phyloP scores from a whole-genome alignment of 2,888 invertebrate species.

The Rugalucina vietnamica region DNA sequence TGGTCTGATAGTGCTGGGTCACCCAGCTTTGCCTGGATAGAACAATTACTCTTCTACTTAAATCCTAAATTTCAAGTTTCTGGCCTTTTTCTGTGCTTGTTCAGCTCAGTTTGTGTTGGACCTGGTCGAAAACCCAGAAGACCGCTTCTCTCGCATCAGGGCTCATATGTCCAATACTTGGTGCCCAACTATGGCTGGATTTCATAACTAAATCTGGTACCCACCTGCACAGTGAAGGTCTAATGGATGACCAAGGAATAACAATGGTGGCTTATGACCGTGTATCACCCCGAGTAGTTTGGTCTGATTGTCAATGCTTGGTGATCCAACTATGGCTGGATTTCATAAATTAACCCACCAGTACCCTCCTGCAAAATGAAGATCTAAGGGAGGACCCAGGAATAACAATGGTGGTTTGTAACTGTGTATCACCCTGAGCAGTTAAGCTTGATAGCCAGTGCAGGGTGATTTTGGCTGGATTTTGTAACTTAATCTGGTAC shows the following conservation, averaged over 20 bases:
- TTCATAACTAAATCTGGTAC: too few species aligned
- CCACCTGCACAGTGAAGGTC: constrained; percentile 83
- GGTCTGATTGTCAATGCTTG: constrained; percentile 86
- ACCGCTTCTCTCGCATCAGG: too few species aligned
- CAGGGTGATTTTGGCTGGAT: too few species aligned
- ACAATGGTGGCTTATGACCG: constrained; percentile 80
- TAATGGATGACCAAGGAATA: constrained; percentile 83
- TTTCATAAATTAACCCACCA: too few species aligned
- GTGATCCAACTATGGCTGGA: too few species aligned
- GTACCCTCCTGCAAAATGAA: constrained; percentile 82
- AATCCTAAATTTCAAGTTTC: constrained; percentile 83
- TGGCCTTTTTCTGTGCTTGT: constrained; percentile 79
- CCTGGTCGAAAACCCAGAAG: too few species aligned
- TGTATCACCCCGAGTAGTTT: constrained; percentile 80
- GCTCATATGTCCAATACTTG: too few species aligned
- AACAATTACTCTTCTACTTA: constrained; percentile 82
- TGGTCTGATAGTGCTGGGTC: too few species aligned
- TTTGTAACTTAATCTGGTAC: too few species aligned
- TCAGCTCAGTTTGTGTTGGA: constrained; percentile 80
- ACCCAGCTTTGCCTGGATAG: too few species aligned
- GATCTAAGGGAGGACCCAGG: constrained; percentile 83
- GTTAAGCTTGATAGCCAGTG: too few species aligned
- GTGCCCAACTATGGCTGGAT: too few species aligned
- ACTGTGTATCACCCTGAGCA: constrained; percentile 78
- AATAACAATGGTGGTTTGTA: constrained; percentile 82